Conservation (phyloP, 92 coral and sea anemone species). For the Umimayanthus kanabou region DNA sequence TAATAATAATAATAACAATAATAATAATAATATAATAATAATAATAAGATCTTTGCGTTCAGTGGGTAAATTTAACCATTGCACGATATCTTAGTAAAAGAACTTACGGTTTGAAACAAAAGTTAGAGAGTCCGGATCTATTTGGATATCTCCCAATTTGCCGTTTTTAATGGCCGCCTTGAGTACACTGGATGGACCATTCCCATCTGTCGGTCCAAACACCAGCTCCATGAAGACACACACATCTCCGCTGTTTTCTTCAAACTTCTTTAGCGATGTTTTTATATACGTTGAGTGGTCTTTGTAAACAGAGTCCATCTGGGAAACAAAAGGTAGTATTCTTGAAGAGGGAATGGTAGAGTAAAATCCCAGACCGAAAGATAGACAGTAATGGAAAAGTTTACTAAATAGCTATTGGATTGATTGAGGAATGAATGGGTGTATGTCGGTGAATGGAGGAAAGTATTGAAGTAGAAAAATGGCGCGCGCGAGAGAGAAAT, state of each 20-base stretch:
- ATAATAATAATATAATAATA: too few species aligned
- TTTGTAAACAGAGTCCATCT: slow-evolving; percentile 34
- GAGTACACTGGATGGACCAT: slow-evolving; percentile 27
- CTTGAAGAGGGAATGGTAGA: too few species aligned
- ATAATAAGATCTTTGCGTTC: too few species aligned
- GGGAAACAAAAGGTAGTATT: too few species aligned
- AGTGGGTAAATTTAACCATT: too few species aligned
- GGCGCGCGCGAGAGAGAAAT: too few species aligned
- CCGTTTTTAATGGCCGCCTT: slow-evolving; percentile 24
- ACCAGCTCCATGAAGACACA: slow-evolving; percentile 29
- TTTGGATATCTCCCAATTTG: slow-evolving; percentile 21
- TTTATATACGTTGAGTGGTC: neutral
- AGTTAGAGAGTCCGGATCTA: slow-evolving; percentile 25
- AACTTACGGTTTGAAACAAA: slow-evolving; percentile 38
- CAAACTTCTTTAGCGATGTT: slow-evolving; percentile 13
- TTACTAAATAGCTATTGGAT: too few species aligned
- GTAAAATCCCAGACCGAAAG: neutral
- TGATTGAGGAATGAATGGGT: too few species aligned
- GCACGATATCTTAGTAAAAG: neutral
- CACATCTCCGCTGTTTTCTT: neutral
- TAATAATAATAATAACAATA: too few species aligned
- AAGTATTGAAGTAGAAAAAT: too few species aligned
- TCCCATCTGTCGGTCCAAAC: slow-evolving; percentile 12
- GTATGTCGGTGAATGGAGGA: too few species aligned
- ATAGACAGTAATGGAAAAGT: too few species aligned